These are phyloP conservation scores for Hippocampus mohnikei DNA, from an alignment of 2,113 vertebrate genomes.

Conservation along the genomic window DNA sequence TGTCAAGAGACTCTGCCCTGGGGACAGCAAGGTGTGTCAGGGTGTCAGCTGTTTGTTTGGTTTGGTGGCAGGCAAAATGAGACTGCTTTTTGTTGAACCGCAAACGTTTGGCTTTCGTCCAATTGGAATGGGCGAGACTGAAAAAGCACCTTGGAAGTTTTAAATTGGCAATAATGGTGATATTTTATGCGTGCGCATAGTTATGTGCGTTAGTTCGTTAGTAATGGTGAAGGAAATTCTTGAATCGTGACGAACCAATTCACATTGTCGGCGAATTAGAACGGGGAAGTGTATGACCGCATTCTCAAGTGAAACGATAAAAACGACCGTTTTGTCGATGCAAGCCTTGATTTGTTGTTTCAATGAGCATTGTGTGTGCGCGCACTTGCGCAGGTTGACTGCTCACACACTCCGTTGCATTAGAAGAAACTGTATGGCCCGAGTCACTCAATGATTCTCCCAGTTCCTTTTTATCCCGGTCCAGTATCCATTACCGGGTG, in stretches of 20 bases:
- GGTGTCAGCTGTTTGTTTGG: slow-evolving; percentile 26
- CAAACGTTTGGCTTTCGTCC: neutral
- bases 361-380: neutral
- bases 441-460: slow-evolving; percentile 52
- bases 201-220: too few relatives aligned
- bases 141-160: neutral
- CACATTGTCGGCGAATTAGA: neutral
- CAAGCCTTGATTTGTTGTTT: neutral
- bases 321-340: neutral
- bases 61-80: neutral
- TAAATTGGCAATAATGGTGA: neutral
- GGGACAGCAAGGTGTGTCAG: slow-evolving; percentile 25
- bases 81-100: slow-evolving; percentile 1
- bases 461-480: slow-evolving; percentile 44
- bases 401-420: slow-evolving; percentile 26
- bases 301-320: neutral
- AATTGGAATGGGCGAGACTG: neutral
- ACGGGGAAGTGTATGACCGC: neutral
- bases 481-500: slow-evolving; percentile 58
- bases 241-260: neutral
- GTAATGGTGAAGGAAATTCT: neutral
- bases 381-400: neutral
- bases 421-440: slow-evolving; percentile 14
- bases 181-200: neutral
- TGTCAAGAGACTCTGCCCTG: neutral